Base-by-base conservation (phyloP, 2,797 vertebrate genomes). In the Serranus cabrilla region DNA sequence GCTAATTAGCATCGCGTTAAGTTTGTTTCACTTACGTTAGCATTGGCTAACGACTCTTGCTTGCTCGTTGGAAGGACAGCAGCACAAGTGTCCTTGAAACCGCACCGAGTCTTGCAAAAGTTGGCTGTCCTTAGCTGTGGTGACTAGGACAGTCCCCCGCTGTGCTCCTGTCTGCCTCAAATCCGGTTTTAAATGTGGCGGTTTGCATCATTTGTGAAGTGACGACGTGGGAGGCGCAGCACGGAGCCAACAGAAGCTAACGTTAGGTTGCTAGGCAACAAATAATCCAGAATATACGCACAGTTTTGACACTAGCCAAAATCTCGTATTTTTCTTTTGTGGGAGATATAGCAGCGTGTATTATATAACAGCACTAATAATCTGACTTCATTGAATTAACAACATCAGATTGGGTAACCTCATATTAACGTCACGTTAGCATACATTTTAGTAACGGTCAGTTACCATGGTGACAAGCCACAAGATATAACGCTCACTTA, bases 191-290 rank as follows among this genome's bases (percentile, higher is more conserved):
- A 88, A 93, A 93, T 86, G 89, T 93, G 87, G 92, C 91, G 88
- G 89, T 90, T 85, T 88, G 68, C 70, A 62, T 84, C 50, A 13
- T 65, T 87, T 77, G 76, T 72, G 49, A 84, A 80, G 70, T 89
- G 89, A 90, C 90, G 89, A 89, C 88, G 89, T 91, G 87, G 87
- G 90, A 88, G 87, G 87, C 75, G 89, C 81, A 84, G 86, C 68
- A 56, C 78, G 2, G 55, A 83, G 76, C 74, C 80, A 78, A 60
- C 61, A 49, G 70, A 82, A 66, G 79, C 71, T 80, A 34, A 34
- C 34, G 34, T 34, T 34, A 31, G 74, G 87, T 90, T 90, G 87
- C 91, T 63, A 81, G 82, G 88, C 88, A 87, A 90, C 88, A 74
- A 1, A 51, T 59, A 66, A 71, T 63, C 25, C 9, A 1, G 11